Base-by-base conservation (phyloP, 2,113 vertebrate species). In the Bombycilla garrulus region DNA sequence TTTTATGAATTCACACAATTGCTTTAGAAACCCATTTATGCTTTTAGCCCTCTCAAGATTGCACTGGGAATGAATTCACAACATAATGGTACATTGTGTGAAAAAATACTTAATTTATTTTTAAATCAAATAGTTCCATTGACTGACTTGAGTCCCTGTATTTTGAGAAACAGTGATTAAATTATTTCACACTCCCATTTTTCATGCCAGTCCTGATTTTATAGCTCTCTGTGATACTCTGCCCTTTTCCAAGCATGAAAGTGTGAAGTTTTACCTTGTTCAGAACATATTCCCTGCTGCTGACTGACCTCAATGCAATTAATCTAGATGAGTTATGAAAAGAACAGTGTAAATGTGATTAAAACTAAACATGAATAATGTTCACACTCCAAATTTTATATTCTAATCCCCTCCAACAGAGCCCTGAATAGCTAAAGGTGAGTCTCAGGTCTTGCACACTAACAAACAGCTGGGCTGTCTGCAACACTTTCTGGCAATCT, bases 151-250 rank as follows among this genome's bases (percentile, higher is more conserved):
- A 78, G 23, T 58, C 31, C 64, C 50, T 57, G 10, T 62, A 78
- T 94, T 92, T 91, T 86, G 72, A 93, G 51, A 92, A 93, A 83
- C n/a, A 71, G 26, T 33, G 29, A 91, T 70, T 83, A 70, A 70
- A 84, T 93, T 95, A 88, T 80, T 92, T 78, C 83, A 86, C 23
- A 31, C 38, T 81, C 31, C 10, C 36, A 33, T 91, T 92, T 74
- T 77, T 91, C 6, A 9, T 81, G 64, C 23, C 31, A 50, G 45
- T 65, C 42, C 31, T 65, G 58, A 81, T 89, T 93, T 81, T 74
- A 86, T 48, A 81, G 72, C 12, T n/a, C 15, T 53, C 60, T 69
- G 0, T 64, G 67, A 86, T 33, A 73, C n/a, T 19, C 28, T 88
- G 56, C 42, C 54, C n/a, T 91, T 92, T 92, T 66, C 72, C 47